Base-by-base conservation (phyloP, 2,888 invertebrate genomes). In the Gortyna flavago region DNA sequence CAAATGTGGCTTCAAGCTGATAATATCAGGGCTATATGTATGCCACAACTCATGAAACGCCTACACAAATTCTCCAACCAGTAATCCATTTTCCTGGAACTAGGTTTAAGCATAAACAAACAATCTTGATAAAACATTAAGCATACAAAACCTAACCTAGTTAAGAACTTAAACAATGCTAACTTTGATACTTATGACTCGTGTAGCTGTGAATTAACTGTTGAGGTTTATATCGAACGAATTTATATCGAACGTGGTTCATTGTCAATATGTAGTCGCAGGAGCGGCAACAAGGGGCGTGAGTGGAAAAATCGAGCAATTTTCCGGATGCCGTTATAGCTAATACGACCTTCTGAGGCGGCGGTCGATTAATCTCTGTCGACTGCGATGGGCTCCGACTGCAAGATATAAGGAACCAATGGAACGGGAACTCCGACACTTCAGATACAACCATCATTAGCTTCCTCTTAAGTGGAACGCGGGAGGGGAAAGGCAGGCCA, bases 261-360 rank as follows among this genome's bases (percentile, higher is more conserved):
- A 93, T 93, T 94, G 93, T 93, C 94, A 93, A 92, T 93, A 93
- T 93, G 91, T 90, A 92, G 92, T 93, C 93, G 91, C 90, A 92
- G 92, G 93, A 93, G 90, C 89, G 91, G 92, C 93, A 94, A 94
- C 93, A 93, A 93, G 93, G 92, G 93, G 93, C 88, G 93, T 92
- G 91, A 93, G 94, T 92, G 93, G 94, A 95, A 95, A 96, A 96
- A 94, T 95, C 93, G 93, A 90, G 93, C 94, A 94, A 95, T 95
- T 95, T 96, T 95, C 95, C 94, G 94, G 95, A 95, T 95, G 93
- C 95, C 95, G 94, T 94, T 95, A 94, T 93, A 95, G 94, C 94
- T 95, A 95, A 96, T 95, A 95, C 93, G 94, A 93, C 93, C 92
- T 94, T 94, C 93, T 90, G 91, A 93, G 92, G 92, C 92, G 91